phyloP scores from a whole-genome alignment of 2,888 invertebrate genomes.

The Troglohyphantes excavatus region DNA sequence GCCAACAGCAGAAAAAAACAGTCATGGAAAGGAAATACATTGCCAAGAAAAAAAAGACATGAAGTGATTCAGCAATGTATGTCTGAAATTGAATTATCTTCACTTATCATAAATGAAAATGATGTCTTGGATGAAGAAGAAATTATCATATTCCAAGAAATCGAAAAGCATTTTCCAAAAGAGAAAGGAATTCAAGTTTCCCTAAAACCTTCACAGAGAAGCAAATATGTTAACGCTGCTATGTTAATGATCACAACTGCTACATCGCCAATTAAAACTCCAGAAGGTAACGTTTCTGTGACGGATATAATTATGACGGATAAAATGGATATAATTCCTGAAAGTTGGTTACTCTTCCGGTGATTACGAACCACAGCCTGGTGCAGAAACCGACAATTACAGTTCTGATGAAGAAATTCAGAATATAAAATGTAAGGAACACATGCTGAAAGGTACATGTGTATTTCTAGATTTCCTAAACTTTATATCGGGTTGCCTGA shows the following conservation, averaged over 20 bases:
- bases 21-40: background rate
- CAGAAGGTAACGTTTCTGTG: background rate
- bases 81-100: background rate
- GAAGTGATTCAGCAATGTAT: background rate
- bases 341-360: background rate
- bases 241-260: background rate
- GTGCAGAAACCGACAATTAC: background rate
- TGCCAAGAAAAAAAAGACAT: background rate
- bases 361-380: background rate
- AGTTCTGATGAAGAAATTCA: constrained; percentile 9
- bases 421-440: background rate
- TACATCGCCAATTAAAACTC: constrained; percentile 2
- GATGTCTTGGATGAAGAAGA: background rate
- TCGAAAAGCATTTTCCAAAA: too few relatives aligned
- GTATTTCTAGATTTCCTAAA: constrained; percentile 20
- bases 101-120: too few relatives aligned
- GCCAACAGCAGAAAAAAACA: constrained; percentile 9
- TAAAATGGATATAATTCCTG: background rate
- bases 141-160: too few relatives aligned
- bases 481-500: constrained; percentile 14
- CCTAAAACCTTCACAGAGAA: background rate
- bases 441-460: background rate
- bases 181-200: background rate
- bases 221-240: background rate
- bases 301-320: background rate